phyloP scores from a whole-genome alignment of 2,797 vertebrate genomes.

The Oophaga sylvatica region DNA sequence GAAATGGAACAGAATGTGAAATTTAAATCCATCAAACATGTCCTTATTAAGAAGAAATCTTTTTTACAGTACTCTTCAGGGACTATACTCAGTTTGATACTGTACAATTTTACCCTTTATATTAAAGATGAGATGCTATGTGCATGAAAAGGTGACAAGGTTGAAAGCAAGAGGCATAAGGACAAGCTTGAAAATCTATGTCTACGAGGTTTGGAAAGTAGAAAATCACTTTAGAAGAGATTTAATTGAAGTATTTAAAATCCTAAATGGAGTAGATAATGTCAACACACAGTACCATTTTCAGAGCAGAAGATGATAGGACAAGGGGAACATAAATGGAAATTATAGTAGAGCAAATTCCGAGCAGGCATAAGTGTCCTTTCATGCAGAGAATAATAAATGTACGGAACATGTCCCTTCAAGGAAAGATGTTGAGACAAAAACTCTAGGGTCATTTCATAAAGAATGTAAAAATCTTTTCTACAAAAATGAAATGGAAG shows the following conservation, averaged over 20 bases:
- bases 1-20: not conserved
- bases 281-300: conserved; percentile 69
- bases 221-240: conserved; percentile 68
- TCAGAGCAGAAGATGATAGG: conserved; percentile 67
- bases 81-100: conserved; percentile 60
- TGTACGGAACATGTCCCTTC: conserved; percentile 58
- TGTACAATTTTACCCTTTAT: conserved; percentile 61
- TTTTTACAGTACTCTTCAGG: conserved; percentile 57
- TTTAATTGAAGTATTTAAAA: conserved; percentile 72
- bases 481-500: conserved; percentile 72
- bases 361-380: conserved; percentile 65
- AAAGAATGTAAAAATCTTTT: conserved; percentile 70
- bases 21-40: conserved; percentile 47
- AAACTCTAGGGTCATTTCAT: conserved; percentile 57
- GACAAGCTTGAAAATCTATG: conserved; percentile 66
- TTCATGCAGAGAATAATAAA: conserved; percentile 70
- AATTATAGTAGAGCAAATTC: conserved; percentile 72
- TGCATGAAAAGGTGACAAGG: conserved; percentile 68
- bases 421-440: conserved; percentile 63
- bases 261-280: conserved; percentile 70
- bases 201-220: conserved; percentile 64
- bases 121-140: conserved; percentile 65
- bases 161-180: conserved; percentile 67
- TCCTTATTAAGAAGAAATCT: conserved; percentile 33
- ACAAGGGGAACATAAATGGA: conserved; percentile 67